phyloP scores from a whole-genome alignment of 2,888 invertebrate genomes.

The Biston betularia region DNA sequence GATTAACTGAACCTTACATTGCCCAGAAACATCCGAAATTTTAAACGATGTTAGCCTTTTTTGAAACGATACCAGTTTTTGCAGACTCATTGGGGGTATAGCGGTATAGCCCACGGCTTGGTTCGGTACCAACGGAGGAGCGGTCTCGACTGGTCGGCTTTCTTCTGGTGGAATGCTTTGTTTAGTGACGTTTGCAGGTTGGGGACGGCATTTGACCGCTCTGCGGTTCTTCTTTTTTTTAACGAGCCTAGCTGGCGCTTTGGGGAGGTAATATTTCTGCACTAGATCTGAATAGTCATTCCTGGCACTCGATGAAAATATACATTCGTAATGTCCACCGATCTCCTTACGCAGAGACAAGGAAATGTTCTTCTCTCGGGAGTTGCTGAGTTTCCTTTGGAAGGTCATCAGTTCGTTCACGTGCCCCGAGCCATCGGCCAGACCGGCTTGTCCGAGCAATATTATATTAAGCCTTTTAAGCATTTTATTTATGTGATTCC shows the following conservation, averaged over 20 bases:
- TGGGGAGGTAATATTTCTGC: slow-evolving; percentile 59
- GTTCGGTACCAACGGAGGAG: not conserved
- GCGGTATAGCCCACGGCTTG: not conserved
- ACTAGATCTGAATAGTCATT: slow-evolving; percentile 73
- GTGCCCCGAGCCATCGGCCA: slow-evolving; percentile 80
- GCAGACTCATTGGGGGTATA: slow-evolving; percentile 42
- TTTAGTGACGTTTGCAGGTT: slow-evolving; percentile 41
- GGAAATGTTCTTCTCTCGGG: slow-evolving; percentile 64
- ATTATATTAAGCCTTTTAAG: slow-evolving; percentile 85
- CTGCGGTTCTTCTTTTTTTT: slow-evolving; percentile 57
- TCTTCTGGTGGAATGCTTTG: slow-evolving; percentile 52
- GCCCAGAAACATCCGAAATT: slow-evolving; percentile 48
- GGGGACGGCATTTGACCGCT: slow-evolving; percentile 49
- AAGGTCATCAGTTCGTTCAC: slow-evolving; percentile 73
- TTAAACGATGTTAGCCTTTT: slow-evolving; percentile 52
- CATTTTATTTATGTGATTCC: slow-evolving; percentile 73
- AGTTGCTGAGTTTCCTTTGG: slow-evolving; percentile 65
- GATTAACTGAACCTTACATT: not conserved
- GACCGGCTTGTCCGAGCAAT: slow-evolving; percentile 86
- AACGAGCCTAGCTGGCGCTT: slow-evolving; percentile 37
- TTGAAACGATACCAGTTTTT: slow-evolving; percentile 59
- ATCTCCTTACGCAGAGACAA: slow-evolving; percentile 77
- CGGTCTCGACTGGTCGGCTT: not conserved
- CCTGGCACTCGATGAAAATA: slow-evolving; percentile 79
- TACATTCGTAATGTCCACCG: slow-evolving; percentile 78